These are phyloP conservation scores for Sturnus vulgaris DNA, from an alignment of 2,113 vertebrate genomes.

Conservation along the genomic window DNA sequence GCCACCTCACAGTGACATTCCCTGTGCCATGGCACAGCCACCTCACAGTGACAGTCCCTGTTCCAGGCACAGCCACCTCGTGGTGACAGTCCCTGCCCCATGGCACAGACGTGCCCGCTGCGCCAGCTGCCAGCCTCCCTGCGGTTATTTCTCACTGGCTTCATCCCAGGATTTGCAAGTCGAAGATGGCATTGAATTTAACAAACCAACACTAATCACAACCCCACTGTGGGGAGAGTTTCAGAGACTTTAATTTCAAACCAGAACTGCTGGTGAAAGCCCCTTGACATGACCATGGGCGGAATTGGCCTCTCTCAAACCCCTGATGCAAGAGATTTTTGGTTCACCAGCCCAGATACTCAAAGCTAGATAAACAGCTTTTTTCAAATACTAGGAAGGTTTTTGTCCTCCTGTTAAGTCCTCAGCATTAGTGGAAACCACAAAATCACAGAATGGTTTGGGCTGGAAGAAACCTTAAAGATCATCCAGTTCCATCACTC, in stretches of 20 bases:
- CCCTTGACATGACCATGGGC: rapidly evolving
- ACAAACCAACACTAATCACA: neutral
- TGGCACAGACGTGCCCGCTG: neutral
- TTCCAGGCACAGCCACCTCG: neutral
- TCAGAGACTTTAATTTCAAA: neutral
- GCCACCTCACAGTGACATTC: too few species aligned
- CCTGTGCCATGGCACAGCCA: neutral
- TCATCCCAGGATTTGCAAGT: neutral
- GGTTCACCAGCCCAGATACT: too few species aligned
- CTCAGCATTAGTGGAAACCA: neutral
- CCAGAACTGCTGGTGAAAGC: neutral
- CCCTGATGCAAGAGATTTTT: too few species aligned
- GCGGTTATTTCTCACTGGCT: rapidly evolving
- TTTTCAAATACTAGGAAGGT: neutral
- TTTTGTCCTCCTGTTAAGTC: neutral
- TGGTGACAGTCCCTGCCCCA: rapidly evolving
- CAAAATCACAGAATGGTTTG: neutral
- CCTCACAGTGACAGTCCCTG: too few species aligned
- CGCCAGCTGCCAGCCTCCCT: neutral
- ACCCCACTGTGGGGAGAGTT: rapidly evolving
- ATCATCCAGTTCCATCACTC: neutral
- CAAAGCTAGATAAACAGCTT: neutral
- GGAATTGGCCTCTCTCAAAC: neutral
- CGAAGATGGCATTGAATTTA: neutral
- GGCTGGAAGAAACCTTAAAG: neutral